Base-by-base conservation (phyloP, 2,797 vertebrate genomes). In the Hemitrygon akajei region DNA sequence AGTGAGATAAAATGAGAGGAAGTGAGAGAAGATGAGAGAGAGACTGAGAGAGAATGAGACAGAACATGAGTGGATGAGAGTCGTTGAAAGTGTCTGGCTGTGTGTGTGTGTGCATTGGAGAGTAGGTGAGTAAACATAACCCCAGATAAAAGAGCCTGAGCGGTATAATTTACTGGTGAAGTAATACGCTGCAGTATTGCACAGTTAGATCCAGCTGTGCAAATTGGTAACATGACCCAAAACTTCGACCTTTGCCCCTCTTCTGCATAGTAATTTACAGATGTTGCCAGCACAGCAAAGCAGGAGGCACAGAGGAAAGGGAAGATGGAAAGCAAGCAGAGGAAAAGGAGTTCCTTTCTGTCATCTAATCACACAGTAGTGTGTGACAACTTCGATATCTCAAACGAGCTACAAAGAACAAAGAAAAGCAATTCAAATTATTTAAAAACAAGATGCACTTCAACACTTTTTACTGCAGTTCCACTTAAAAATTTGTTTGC, bases 151-250 rank as follows among this genome's bases (percentile, higher is more conserved):
- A 27, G n/a, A 5, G 11, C 58, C 12, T 12, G 1, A n/a, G 30
- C 60, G 14, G 84, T 87, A 60, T 56, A 87, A 18, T n/a, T 87
- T 87, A 60, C 30, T 87, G 56, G 27, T 60, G 56, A 87, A 87
- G 60, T n/a, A 87, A 87, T 87, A 87, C 18, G 27, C 56, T 60
- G 27, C 58, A 27, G 47, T 27, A 60, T 60, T 86, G 84, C 60
- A 87, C 56, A 87, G 58, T 18, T 14, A 18, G 56, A 87, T 63
- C 56, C 11, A 86, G 56, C 56, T 30, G 27, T 14, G 56, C 22
- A 86, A 47, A 86, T 60, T 60, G 56, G 82, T 86, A 60, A 86
- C 27, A 60, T 84, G 56, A 86, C 56, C 82, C 56, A 86, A 86
- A 10, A 12, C 58, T 87, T 63, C 58, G n/a, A 87, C 56, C 58